A percentile compares a stretch with the other conserved stretches of the same genome.
These are phyloP conservation scores for Drosophila bifasciata DNA, from an alignment of 1,140 invertebrate species.

Conservation along the genomic window DNA sequence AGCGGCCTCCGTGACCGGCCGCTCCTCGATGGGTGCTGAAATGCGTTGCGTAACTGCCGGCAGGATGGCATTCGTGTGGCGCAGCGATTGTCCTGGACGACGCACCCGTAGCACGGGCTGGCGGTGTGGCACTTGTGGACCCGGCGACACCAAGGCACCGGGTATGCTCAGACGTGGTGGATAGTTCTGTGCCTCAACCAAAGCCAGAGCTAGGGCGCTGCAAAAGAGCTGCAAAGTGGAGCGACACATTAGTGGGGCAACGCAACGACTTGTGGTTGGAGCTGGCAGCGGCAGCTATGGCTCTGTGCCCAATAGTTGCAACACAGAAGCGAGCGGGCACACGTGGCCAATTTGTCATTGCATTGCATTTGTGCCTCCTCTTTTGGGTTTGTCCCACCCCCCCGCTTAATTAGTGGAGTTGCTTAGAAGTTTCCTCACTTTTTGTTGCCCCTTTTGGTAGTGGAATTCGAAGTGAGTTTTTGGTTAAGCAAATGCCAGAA, in stretches of 20 bases:
- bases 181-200: constrained; percentile 84
- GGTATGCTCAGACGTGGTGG: constrained; percentile 87
- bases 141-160: constrained; percentile 85
- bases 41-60: constrained; percentile 84
- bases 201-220: constrained; percentile 50
- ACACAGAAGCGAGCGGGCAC: constrained; percentile 24
- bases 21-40: constrained; percentile 84
- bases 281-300: too few relatives aligned
- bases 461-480: neutral
- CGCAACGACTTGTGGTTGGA: constrained; percentile 8
- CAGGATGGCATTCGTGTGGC: constrained; percentile 84
- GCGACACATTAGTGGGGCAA: constrained; percentile 17
- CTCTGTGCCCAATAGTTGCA: constrained; percentile 12
- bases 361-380: neutral
- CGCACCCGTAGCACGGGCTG: constrained; percentile 84
- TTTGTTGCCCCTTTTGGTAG: constrained; percentile 2
- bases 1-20: constrained; percentile 86
- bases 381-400: constrained; percentile 33
- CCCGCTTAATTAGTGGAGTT: constrained; percentile 42
- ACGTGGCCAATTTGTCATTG: constrained; percentile 41
- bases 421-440: constrained; percentile 20
- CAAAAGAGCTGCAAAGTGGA: constrained; percentile 56
- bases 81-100: constrained; percentile 80
- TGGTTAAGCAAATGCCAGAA: too few relatives aligned
- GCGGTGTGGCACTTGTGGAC: constrained; percentile 84